Evolutionary conservation across 2,888 invertebrate species (phyloP), one percentile per base, ranked within the genome.

Genomic region (Kryphioiulus occultus): DNA sequence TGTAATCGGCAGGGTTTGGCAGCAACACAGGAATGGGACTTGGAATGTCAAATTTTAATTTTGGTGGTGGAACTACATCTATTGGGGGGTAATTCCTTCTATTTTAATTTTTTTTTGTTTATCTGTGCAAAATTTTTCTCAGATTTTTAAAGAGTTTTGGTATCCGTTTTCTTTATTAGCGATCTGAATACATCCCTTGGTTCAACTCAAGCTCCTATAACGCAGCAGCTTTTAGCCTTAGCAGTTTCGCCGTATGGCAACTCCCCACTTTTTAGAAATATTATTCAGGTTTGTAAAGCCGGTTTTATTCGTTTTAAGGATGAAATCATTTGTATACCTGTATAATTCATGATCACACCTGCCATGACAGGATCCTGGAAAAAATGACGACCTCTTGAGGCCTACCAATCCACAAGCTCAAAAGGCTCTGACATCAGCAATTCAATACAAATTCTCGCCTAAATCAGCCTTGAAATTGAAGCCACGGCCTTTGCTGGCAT

Each of bases 191-290:
- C 84, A 9, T 82, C 88, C 0, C 68, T 87, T 17, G 39, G 86
- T 17, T 87, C 89, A 12, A 88, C 89, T 92, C 91, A 91, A 78
- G 95, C 96, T 89, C 95, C 95, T 91, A 95, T 78, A 15, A 78
- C 78, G 9, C 92, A 92, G 86, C 92, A 92, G 88, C 88, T 92
- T 32, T 86, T 91, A 82, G 90, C 91, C 19, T 92, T 97, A 78
- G 95, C 96, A 0, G 95, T 95, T 0, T 94, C 96, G 0, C 98
- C 98, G 0, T 98, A 96, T 91, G 97, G 98, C 0, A 96, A 97
- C 91, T 95, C 95, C 53, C 95, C 96, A 0, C 94, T 98, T 0
- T 95, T 96, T 91, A 95, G 95, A 90, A 96, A 96, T 91, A 85
- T 83, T 78, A 47, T 87, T 68, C 78, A 87, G 39, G 85, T 85